These are phyloP conservation scores for Protosalanx chinensis DNA, from an alignment of 2,797 vertebrate genomes.

Conservation along the genomic window DNA sequence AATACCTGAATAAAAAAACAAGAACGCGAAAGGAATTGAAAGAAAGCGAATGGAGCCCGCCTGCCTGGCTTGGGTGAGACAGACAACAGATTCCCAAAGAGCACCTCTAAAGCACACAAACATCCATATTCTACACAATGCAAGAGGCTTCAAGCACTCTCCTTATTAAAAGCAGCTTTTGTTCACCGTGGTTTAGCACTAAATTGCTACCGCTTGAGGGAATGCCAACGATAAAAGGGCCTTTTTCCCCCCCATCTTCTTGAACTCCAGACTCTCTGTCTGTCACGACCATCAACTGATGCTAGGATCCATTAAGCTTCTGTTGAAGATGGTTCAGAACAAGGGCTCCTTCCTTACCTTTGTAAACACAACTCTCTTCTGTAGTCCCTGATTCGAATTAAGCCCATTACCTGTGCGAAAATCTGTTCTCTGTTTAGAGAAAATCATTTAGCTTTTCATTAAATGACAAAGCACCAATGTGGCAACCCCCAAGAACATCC, in stretches of 20 bases:
- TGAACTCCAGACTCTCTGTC: constrained; percentile 58
- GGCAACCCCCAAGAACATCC: constrained; percentile 21
- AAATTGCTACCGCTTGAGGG: constrained; percentile 64
- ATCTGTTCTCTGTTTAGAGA: constrained; percentile 22
- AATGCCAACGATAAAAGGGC: constrained; percentile 76
- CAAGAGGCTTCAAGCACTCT: constrained; percentile 25
- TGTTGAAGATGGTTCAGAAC: constrained; percentile 81
- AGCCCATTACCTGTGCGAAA: constrained; percentile 82
- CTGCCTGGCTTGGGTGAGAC: background rate
- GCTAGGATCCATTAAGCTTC: constrained; percentile 82
- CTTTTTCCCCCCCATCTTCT: constrained; percentile 61
- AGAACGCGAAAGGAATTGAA: background rate
- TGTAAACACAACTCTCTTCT: constrained; percentile 81
- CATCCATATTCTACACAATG: background rate
- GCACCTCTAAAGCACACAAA: constrained; percentile 13
- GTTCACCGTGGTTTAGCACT: constrained; percentile 25
- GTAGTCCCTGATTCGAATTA: constrained; percentile 85
- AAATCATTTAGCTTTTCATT: constrained; percentile 29
- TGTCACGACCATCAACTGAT: constrained; percentile 78
- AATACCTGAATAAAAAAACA: background rate
- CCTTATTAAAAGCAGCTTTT: constrained; percentile 46
- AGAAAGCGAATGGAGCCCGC: background rate
- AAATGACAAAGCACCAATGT: constrained; percentile 25
- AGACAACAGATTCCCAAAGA: background rate
- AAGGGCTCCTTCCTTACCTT: constrained; percentile 79